Conservation (phyloP, 2,113 vertebrate species). For the Sceloporus undulatus region DNA sequence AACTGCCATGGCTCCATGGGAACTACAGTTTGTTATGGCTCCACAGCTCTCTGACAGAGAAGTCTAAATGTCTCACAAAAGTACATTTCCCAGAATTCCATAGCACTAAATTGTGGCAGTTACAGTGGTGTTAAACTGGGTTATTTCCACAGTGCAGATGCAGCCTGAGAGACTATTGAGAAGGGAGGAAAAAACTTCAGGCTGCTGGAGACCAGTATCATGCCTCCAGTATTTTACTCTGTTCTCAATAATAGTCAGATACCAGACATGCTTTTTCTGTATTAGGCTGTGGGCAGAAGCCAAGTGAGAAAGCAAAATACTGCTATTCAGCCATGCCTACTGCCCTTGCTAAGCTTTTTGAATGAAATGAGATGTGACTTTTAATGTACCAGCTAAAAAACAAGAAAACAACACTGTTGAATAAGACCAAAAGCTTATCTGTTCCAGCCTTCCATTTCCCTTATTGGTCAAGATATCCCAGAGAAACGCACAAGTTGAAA, state of each 20-base stretch:
- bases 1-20: too few relatives aligned
- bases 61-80: too few relatives aligned
- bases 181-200: not conserved
- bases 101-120: too few relatives aligned
- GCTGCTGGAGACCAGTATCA: not conserved
- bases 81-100: too few relatives aligned
- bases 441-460: too few relatives aligned
- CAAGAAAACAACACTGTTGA: too few relatives aligned
- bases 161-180: too few relatives aligned
- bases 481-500: not conserved
- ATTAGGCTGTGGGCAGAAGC: not conserved
- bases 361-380: not conserved
- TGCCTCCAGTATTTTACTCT: not conserved
- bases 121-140: too few relatives aligned
- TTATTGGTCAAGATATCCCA: not conserved
- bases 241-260: not conserved
- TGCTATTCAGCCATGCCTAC: not conserved
- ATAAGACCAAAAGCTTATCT: not conserved
- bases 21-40: too few relatives aligned
- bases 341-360: not conserved
- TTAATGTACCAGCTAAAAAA: not conserved
- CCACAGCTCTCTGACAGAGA: too few relatives aligned
- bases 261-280: not conserved
- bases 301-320: not conserved
- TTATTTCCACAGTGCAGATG: too few relatives aligned